Base-by-base conservation (phyloP, 2,888 invertebrate genomes). In the Macaria liturata region DNA sequence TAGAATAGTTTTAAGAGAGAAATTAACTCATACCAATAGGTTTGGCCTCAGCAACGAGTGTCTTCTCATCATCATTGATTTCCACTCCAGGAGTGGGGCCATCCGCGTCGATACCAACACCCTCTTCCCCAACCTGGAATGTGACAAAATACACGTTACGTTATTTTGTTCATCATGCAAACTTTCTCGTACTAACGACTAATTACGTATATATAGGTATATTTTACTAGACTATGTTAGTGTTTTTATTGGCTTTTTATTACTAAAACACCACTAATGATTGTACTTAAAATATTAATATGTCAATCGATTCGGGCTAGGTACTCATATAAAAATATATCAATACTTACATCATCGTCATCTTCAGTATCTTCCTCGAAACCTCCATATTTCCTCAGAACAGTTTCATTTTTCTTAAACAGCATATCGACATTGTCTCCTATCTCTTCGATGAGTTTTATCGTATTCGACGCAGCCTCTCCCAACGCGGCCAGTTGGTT, bases 31-130 rank as follows among this genome's bases (percentile, higher is more conserved):
- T 20, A 92, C 95, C 96, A 46, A 95, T 92, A 55, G 96, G 96
- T 71, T 95, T 95, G 0, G 96, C 95, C 84, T 96, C 96, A 32
- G 96, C 96, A 9, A 96, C 94, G 0, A 94, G 93, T 9, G 94
- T 93, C 60, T 71, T 72, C 3, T 91, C 82, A 62, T 92, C 81
- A 8, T 87, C 79, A 0, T 76, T 76, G 59, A 88, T 88, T 3
- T 84, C 83, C 32, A 88, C 86, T 5, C 77, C 77, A 1, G 52
- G 30, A 37, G 53, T 40, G 1, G 46, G 49, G 4, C 61, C 66
- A 40, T 63, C 68, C 3, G 81, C 74, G 3, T 86, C 88, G 8
- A 88, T 76, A 1, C 84, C 80, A 1, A 88, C 76, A 0, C 88
- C 89, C 70, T 92, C 92, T 69, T 92, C 92, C 1, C 79, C 84